Conservation (phyloP, 2,797 vertebrate species). For the Benthosema pterotum region DNA sequence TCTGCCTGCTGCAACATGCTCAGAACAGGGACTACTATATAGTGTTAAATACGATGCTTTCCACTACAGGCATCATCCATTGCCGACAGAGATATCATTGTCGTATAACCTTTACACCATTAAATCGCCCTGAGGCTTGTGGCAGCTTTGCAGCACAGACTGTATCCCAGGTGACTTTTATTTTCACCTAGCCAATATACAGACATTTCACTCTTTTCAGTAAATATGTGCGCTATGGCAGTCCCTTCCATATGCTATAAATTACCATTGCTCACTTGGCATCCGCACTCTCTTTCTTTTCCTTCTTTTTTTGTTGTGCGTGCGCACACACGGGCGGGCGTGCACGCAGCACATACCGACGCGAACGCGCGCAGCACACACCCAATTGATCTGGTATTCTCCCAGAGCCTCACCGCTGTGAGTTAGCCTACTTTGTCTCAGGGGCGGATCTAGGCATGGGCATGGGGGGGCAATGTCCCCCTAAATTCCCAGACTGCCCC, state of each 20-base stretch:
- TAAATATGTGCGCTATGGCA: constrained; percentile 42
- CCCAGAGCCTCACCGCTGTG: neutral
- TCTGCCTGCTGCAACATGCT: too few species aligned
- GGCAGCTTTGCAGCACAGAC: neutral
- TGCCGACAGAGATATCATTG: constrained; percentile 29
- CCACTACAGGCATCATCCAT: constrained; percentile 1
- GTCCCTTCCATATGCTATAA: constrained; percentile 18
- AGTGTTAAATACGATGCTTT: constrained; percentile 13
- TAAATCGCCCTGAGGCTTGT: constrained; percentile 3
- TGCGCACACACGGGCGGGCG: constrained; percentile 21
- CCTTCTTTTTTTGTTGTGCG: constrained; percentile 7
- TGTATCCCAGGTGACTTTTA: neutral
- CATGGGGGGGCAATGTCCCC: too few species aligned
- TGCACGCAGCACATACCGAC: too few species aligned
- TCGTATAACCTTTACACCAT: constrained; percentile 20
- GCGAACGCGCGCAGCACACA: constrained; percentile 31
- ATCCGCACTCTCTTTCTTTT: constrained; percentile 17
- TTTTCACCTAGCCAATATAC: neutral
- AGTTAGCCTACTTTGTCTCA: constrained; percentile 68
- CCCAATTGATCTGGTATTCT: constrained; percentile 11
- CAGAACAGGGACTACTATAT: constrained; percentile 18
- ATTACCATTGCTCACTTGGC: constrained; percentile 37
- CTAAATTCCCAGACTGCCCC: too few species aligned
- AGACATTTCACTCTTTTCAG: constrained; percentile 32
- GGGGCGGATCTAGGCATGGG: too few species aligned